Evolutionary conservation across 1,140 invertebrate genomes (phyloP).

Genomic region (Thaumatotibia leucotreta): DNA sequence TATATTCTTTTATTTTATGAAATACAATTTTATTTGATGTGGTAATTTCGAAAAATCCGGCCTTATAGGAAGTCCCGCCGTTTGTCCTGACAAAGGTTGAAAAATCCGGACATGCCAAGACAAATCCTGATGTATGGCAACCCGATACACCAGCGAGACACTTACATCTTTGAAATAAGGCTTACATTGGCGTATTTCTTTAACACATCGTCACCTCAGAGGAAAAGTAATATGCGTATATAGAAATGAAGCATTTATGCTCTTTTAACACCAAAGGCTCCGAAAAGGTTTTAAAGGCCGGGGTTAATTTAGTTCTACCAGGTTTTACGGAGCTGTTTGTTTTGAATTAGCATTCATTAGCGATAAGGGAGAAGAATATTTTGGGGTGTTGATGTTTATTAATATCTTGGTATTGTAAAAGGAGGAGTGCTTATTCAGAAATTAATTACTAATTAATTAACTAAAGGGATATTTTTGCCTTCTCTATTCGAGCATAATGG

Average conservation of each 20-base stretch:
- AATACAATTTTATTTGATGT: no score
- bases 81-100: no score
- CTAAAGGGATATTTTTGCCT: no score
- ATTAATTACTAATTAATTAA: no score
- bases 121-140: no score
- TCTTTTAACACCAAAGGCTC: background rate
- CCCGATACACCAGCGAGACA: no score
- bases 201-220: background rate
- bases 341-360: background rate
- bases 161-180: background rate
- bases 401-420: background rate
- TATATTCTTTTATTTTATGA: no score
- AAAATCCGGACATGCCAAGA: no score
- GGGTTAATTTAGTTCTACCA: background rate
- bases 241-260: background rate
- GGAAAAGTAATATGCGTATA: background rate
- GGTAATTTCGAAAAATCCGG: no score
- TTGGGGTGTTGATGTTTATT: background rate
- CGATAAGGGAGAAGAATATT: background rate
- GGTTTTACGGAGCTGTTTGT: background rate
- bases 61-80: no score
- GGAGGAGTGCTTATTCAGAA: no score
- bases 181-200: background rate
- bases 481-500: no score
- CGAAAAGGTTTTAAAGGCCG: background rate